A percentile compares a stretch with the other conserved stretches of the same genome.
Evolutionary conservation across 2,888 invertebrate genomes (phyloP).

Genomic region (Diploptera punctata): DNA sequence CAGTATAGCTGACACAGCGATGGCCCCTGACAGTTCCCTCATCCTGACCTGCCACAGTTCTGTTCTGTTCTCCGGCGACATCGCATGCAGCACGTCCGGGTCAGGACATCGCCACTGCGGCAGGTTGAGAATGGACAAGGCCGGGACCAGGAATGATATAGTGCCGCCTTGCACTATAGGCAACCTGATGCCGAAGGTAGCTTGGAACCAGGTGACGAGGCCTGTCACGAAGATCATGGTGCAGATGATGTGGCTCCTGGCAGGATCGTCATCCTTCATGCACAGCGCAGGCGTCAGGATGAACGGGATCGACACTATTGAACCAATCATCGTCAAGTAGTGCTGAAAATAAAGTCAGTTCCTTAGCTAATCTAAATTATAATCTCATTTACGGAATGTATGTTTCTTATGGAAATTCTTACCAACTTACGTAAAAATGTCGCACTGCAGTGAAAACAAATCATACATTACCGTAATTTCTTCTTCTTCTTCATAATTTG

Average conservation of each 20-base stretch:
- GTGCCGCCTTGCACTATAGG: conserved; percentile 81
- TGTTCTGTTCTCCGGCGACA: conserved; percentile 63
- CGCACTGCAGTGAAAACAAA: no score
- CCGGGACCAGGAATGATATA: conserved; percentile 80
- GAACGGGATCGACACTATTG: conserved; percentile 82
- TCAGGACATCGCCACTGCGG: conserved; percentile 76
- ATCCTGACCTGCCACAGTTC: conserved; percentile 77
- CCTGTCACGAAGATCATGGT: conserved; percentile 86
- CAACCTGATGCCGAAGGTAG: conserved; percentile 70
- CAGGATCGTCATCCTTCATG: conserved; percentile 76
- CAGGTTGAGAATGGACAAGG: conserved; percentile 74
- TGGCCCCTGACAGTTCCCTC: conserved; percentile 83
- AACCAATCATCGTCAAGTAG: conserved; percentile 85
- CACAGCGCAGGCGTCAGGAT: conserved; percentile 82
- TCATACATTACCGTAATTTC: no score
- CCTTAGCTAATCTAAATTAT: neutral
- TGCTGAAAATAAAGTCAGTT: conserved; percentile 60
- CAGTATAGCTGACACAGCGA: conserved; percentile 77
- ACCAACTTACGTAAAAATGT: no score
- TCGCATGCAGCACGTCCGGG: conserved; percentile 57
- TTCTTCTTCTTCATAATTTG: no score
- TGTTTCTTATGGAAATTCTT: no score
- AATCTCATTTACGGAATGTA: no score
- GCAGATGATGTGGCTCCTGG: conserved; percentile 76
- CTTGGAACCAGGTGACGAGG: conserved; percentile 76